Percentiles rank a stretch among this genome's conserved stretches.
These are phyloP conservation scores for Hydropotes inermis DNA, from an alignment of 2,113 vertebrate genomes.

Conservation along the genomic window DNA sequence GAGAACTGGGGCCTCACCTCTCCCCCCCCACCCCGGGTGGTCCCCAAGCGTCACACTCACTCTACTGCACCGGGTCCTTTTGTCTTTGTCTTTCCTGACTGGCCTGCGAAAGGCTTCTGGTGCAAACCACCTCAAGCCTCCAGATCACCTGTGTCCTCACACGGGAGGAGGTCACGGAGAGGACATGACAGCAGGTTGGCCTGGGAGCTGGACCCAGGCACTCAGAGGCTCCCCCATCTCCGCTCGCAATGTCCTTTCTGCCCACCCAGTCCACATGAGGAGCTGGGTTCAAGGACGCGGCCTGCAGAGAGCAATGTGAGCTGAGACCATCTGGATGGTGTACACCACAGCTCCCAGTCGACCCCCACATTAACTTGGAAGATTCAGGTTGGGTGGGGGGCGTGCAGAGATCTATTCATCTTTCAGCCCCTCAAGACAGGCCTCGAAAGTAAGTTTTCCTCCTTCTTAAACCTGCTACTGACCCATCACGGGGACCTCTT, in stretches of 20 bases:
- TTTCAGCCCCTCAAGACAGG: neutral
- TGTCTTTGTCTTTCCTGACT: neutral
- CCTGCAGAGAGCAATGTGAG: neutral
- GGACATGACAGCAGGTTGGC: fast-evolving
- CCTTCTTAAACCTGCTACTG: neutral
- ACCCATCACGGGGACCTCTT: neutral
- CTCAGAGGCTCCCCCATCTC: neutral
- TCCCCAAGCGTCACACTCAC: neutral
- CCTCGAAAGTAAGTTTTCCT: neutral
- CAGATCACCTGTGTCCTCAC: fast-evolving
- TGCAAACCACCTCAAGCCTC: neutral
- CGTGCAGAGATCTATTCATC: neutral
- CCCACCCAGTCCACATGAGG: neutral
- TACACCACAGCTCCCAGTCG: neutral
- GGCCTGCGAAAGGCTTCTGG: neutral
- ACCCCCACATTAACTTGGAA: neutral
- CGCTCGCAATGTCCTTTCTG: fast-evolving
- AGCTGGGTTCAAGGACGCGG: neutral
- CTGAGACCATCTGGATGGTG: neutral
- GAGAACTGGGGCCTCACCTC: neutral
- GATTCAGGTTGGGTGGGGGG: neutral
- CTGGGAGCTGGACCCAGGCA: neutral
- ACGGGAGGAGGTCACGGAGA: neutral
- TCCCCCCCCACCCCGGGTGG: fast-evolving
- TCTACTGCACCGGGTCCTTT: neutral